Conservation (phyloP, 1,140 invertebrate genomes). For the Drosophila ercepeae region DNA sequence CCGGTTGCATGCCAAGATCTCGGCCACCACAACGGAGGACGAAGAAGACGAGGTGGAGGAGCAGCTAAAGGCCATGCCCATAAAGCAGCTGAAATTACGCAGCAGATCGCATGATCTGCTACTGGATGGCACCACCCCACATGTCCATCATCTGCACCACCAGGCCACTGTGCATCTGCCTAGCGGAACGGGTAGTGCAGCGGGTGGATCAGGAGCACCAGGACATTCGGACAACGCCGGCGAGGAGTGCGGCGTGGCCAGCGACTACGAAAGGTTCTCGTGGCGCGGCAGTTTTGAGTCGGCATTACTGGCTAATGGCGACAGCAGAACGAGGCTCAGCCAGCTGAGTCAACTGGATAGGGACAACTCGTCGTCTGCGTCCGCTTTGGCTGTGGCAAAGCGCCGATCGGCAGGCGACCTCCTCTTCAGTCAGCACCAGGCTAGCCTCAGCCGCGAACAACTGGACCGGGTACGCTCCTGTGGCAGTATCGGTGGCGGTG, state of each 20-base stretch:
- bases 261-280: conserved; percentile 94
- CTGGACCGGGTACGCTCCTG: conserved; percentile 91
- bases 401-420: conserved; percentile 91
- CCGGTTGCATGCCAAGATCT: conserved; percentile 85
- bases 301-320: conserved; percentile 91
- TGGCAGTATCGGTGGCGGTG: conserved; percentile 90
- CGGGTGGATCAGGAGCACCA: conserved; percentile 13
- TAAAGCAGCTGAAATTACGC: conserved; percentile 85
- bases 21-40: conserved; percentile 91
- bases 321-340: conserved; percentile 90
- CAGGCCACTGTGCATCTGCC: conserved; percentile 83
- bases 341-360: conserved; percentile 86
- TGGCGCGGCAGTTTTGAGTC: conserved; percentile 96
- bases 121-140: conserved; percentile 81
- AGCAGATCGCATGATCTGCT: conserved; percentile 92
- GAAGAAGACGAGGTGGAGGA: conserved; percentile 85
- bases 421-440: conserved; percentile 90
- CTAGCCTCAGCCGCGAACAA: conserved; percentile 90
- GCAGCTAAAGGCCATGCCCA: conserved; percentile 84
- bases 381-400: conserved; percentile 88
- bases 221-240: conserved; percentile 84
- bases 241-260: conserved; percentile 89
- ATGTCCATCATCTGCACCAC: conserved; percentile 47
- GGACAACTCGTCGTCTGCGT: conserved; percentile 87
- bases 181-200: conserved; percentile 48